These are phyloP conservation scores for Pangasius djambal DNA, from an alignment of 2,797 vertebrate genomes.

Conservation along the genomic window DNA sequence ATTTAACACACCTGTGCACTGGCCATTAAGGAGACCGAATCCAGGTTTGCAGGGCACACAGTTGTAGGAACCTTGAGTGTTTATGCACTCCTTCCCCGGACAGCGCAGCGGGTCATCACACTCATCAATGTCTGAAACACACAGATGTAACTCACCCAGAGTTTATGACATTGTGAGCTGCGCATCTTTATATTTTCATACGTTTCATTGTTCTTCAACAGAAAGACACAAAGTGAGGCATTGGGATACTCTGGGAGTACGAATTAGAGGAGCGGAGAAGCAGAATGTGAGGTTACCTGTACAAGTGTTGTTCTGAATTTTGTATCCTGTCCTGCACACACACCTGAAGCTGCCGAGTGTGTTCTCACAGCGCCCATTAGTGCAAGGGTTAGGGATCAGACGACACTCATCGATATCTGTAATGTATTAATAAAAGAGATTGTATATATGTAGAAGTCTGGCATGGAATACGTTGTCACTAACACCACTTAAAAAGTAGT, in stretches of 20 bases:
- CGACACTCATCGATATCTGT: constrained; percentile 83
- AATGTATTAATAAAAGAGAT: background rate
- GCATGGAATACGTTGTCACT: background rate
- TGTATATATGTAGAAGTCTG: background rate
- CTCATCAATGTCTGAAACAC: constrained; percentile 74
- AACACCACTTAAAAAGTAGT: background rate
- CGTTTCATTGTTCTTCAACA: background rate
- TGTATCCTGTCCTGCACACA: constrained; percentile 81
- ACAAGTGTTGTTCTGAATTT: constrained; percentile 73
- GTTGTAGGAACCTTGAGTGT: constrained; percentile 75
- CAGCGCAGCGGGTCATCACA: constrained; percentile 75
- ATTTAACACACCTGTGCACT: constrained; percentile 63
- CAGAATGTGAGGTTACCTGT: constrained; percentile 65
- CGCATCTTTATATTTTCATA: background rate
- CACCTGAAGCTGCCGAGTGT: constrained; percentile 81
- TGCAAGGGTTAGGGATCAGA: constrained; percentile 72
- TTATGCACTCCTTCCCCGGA: constrained; percentile 73
- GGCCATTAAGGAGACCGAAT: constrained; percentile 70
- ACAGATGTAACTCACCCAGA: background rate
- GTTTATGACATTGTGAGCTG: background rate
- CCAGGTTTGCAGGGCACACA: constrained; percentile 76
- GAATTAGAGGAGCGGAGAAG: background rate
- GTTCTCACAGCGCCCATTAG: constrained; percentile 80
- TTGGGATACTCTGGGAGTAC: background rate
- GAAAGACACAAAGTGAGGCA: background rate